Conservation (phyloP, 1,140 invertebrate genomes). For the Euschistus heros region DNA sequence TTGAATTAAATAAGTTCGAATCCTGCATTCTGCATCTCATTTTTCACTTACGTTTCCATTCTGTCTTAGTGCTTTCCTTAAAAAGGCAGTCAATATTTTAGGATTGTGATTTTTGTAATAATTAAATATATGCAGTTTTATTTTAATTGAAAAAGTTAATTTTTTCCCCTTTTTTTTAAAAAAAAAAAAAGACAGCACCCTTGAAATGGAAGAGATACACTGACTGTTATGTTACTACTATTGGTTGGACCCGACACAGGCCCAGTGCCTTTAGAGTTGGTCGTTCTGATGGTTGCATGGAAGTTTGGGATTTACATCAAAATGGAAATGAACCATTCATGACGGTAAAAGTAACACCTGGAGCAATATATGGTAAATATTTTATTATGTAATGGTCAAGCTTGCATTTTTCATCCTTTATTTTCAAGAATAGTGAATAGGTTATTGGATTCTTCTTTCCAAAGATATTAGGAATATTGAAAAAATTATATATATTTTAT, state of each 20-base stretch:
- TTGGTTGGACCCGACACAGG: conserved; percentile 24
- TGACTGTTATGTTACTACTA: conserved; percentile 16
- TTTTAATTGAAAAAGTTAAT: not conserved
- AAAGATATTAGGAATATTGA: too few relatives aligned
- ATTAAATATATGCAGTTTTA: not conserved
- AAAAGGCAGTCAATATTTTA: too few relatives aligned
- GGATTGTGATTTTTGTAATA: not conserved
- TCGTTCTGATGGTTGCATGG: conserved; percentile 24
- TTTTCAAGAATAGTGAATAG: too few relatives aligned
- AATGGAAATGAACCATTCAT: not conserved
- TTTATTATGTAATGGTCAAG: too few relatives aligned
- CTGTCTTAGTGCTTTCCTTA: too few relatives aligned
- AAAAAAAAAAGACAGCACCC: conserved; percentile 24
- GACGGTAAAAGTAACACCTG: not conserved
- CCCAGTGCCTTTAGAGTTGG: conserved; percentile 26
- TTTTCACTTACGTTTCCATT: too few relatives aligned
- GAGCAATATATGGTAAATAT: not conserved
- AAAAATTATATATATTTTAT: too few relatives aligned
- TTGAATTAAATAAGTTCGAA: too few relatives aligned
- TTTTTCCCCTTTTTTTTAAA: not conserved
- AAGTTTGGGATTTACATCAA: conserved; percentile 27
- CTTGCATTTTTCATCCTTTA: too few relatives aligned
- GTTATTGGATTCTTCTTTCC: too few relatives aligned
- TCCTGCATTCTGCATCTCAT: too few relatives aligned
- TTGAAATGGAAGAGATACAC: conserved; percentile 26